These are phyloP conservation scores for Cataglyphis hispanica DNA, from an alignment of 1,140 invertebrate genomes.

Conservation along the genomic window DNA sequence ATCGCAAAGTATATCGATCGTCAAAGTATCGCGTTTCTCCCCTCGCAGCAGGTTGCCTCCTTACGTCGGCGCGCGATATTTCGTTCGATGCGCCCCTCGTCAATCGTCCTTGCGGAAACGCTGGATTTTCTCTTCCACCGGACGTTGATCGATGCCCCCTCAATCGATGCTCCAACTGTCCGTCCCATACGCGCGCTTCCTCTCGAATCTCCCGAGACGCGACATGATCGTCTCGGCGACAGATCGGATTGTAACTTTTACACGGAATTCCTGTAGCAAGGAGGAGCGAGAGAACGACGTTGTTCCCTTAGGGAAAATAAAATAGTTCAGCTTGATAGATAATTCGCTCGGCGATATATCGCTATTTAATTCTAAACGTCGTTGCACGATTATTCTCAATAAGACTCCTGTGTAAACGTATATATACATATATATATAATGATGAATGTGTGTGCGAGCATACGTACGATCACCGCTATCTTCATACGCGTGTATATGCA, in stretches of 20 bases:
- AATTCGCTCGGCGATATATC: slow-evolving; percentile 13
- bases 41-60: background rate
- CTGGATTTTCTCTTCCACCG: background rate
- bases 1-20: background rate
- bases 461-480: slow-evolving; percentile 1
- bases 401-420: slow-evolving; percentile 43
- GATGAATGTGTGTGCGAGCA: slow-evolving; percentile 8
- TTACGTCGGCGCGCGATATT: background rate
- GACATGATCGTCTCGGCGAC: slow-evolving; percentile 11
- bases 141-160: slow-evolving; percentile 17
- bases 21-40: background rate
- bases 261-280: background rate
- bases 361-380: slow-evolving; percentile 76
- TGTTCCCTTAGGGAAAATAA: slow-evolving; percentile 22
- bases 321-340: background rate
- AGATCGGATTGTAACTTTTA: background rate
- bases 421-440: slow-evolving; percentile 62
- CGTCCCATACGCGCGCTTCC: background rate
- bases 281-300: background rate
- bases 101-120: background rate
- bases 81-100: no score
- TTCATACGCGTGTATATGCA: slow-evolving; percentile 57
- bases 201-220: slow-evolving; percentile 15
- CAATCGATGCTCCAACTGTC: slow-evolving; percentile 29
- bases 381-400: slow-evolving; percentile 76